phyloP scores from a whole-genome alignment of 1,140 invertebrate genomes.

The Hyposmocoma kahamanoa region DNA sequence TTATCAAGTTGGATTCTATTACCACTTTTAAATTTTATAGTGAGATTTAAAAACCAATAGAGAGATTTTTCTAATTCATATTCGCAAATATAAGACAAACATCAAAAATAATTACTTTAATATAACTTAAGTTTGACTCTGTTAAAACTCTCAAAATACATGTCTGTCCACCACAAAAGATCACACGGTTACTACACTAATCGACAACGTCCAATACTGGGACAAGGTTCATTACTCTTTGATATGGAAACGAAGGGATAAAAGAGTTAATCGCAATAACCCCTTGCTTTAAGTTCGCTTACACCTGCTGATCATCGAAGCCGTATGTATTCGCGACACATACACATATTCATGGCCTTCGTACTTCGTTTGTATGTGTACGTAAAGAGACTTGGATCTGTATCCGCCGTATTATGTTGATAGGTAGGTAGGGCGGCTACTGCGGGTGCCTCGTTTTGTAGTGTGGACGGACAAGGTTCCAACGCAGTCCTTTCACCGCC shows the following conservation, averaged over 20 bases:
- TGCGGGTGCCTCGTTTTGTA: slow-evolving; percentile 66
- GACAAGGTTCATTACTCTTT: slow-evolving; percentile 74
- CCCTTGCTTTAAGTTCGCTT: slow-evolving; percentile 68
- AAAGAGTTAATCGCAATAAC: slow-evolving; percentile 73
- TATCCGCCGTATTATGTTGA: slow-evolving; percentile 69
- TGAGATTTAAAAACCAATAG: no score
- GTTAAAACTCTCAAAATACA: slow-evolving; percentile 1
- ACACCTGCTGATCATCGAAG: slow-evolving; percentile 72
- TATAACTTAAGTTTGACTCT: no score
- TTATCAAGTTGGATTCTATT: no score
- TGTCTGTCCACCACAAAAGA: slow-evolving; percentile 28
- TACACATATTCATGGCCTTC: slow-evolving; percentile 65
- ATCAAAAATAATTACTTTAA: no score
- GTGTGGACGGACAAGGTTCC: slow-evolving; percentile 54
- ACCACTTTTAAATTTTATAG: no score
- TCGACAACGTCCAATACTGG: slow-evolving; percentile 63
- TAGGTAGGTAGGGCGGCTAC: slow-evolving; percentile 67
- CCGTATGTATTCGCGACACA: slow-evolving; percentile 65
- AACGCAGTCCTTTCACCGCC: slow-evolving; percentile 56
- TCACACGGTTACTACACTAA: slow-evolving; percentile 70
- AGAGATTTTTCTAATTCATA: no score
- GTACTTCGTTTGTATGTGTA: slow-evolving; percentile 64
- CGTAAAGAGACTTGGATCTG: slow-evolving; percentile 69
- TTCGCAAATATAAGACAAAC: no score
- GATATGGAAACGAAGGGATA: slow-evolving; percentile 73